Conservation (phyloP, 2,113 vertebrate genomes). For the Austrofundulus limnaeus region DNA sequence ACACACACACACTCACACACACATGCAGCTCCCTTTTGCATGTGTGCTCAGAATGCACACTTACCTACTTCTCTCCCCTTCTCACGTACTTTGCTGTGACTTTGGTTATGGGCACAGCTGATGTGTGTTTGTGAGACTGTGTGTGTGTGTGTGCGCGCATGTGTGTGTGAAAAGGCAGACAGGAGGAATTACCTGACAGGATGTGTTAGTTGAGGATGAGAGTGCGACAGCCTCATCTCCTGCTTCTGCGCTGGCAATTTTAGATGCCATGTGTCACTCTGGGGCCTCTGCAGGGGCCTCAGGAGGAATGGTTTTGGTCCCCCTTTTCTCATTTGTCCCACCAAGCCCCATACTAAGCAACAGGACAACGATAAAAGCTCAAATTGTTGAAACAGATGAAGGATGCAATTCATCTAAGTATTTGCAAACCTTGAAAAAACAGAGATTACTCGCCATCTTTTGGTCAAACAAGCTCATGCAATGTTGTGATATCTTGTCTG, state of each 20-base stretch:
- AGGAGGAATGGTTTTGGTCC: conserved; percentile 39
- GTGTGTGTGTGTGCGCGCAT: conserved; percentile 29
- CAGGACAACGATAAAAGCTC: not conserved
- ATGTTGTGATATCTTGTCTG: too few relatives aligned
- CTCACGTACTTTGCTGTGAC: conserved; percentile 20
- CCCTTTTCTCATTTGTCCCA: conserved; percentile 12
- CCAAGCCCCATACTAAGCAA: conserved; percentile 7
- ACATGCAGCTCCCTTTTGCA: conserved; percentile 18
- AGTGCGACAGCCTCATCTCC: conserved; percentile 63
- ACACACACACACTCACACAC: too few relatives aligned
- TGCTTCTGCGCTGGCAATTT: conserved; percentile 47
- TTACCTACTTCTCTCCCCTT: conserved; percentile 1
- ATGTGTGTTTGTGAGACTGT: conserved; percentile 26
- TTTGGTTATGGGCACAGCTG: conserved; percentile 23
- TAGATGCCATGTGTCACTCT: conserved; percentile 64
- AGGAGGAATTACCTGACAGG: conserved; percentile 73
- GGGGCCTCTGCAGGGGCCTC: conserved; percentile 29
- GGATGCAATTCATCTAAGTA: too few relatives aligned
- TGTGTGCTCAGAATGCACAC: conserved; percentile 28
- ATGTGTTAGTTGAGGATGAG: conserved; percentile 53
- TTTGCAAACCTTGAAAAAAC: too few relatives aligned
- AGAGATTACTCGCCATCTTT: too few relatives aligned
- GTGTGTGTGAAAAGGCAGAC: conserved; percentile 16
- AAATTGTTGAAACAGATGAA: conserved; percentile 7
- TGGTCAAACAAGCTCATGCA: too few relatives aligned